phyloP scores from a whole-genome alignment of 2,888 invertebrate species.

The Muscina levida region DNA sequence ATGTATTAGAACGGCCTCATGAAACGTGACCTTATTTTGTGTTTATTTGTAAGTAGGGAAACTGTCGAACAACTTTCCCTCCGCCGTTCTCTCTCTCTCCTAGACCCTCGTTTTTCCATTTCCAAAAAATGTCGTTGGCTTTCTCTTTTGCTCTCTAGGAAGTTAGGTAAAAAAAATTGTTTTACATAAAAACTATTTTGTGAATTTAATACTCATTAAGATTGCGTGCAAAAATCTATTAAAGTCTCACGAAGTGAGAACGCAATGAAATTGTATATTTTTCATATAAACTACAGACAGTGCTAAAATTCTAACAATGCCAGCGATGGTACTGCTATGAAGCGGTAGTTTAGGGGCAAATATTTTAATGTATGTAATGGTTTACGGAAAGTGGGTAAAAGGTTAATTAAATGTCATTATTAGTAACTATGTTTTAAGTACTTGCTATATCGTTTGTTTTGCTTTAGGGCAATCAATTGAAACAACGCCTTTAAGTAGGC shows the following conservation, averaged over 20 bases:
- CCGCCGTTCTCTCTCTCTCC: no score
- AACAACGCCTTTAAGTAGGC: no score
- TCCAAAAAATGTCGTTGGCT: no score
- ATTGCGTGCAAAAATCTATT: slow-evolving; percentile 19
- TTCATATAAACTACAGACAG: no score
- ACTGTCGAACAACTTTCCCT: no score
- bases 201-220: slow-evolving; percentile 14
- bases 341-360: background rate
- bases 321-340: no score
- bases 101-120: no score
- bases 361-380: background rate
- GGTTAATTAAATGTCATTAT: background rate
- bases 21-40: slow-evolving; percentile 21
- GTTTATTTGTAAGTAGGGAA: no score
- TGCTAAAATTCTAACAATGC: slow-evolving; percentile 8
- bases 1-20: no score
- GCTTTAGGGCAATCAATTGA: no score
- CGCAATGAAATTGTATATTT: background rate
- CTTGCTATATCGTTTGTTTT: background rate
- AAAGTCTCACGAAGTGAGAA: background rate
- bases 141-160: no score
- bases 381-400: background rate
- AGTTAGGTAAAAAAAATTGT: background rate
- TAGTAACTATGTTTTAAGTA: background rate
- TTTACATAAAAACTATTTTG: background rate